Base-by-base conservation (phyloP, 2,113 vertebrate species). In the Phrynocephalus versicolor region DNA sequence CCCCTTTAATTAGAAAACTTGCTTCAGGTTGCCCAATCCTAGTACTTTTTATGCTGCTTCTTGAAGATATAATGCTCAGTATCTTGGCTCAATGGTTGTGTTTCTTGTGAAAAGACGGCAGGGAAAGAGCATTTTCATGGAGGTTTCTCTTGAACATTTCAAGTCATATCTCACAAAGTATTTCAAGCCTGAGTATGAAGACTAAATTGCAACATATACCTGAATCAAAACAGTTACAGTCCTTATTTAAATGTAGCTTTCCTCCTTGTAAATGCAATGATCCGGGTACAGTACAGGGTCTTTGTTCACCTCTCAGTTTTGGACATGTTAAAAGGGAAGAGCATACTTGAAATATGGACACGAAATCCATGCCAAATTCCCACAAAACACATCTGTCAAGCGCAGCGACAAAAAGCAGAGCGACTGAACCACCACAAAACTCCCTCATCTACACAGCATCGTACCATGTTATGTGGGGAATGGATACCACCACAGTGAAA, bases 361-460 rank as follows among this genome's bases (percentile, higher is more conserved):
- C n/a, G n/a, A n/a, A n/a, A n/a, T n/a, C n/a, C n/a, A n/a, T n/a
- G n/a, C n/a, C 21, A 67, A 67, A 41, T 65, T 30, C 37, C 67
- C 62, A 80, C 16, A 30, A 65, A 14, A n/a, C n/a, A 41, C 62
- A 80, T 7, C 10, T 18, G 19, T 81, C 79, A 81, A 55, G n/a
- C 21, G 16, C 33, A 30, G 4, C 79, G 45, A 62, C 45, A 51
- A 62, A 89, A 90, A 92, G 21, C 62, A 69, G 19, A 15, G 15
- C 0, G 1, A 84, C 88, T 19, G 64, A 85, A 83, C 19, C 2
- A 55, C 9, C 73, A 89, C 35, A 45, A n/a, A n/a, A n/a, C 45
- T 25, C 16, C 18, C 30, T 27, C 75, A 33, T 6, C 45, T 51
- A 51, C 10, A 51, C 45, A 51, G 45, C 45, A 51, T 51, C 10